Conservation (phyloP, 2,888 invertebrate genomes). For the Neoaliturus tenellus region DNA sequence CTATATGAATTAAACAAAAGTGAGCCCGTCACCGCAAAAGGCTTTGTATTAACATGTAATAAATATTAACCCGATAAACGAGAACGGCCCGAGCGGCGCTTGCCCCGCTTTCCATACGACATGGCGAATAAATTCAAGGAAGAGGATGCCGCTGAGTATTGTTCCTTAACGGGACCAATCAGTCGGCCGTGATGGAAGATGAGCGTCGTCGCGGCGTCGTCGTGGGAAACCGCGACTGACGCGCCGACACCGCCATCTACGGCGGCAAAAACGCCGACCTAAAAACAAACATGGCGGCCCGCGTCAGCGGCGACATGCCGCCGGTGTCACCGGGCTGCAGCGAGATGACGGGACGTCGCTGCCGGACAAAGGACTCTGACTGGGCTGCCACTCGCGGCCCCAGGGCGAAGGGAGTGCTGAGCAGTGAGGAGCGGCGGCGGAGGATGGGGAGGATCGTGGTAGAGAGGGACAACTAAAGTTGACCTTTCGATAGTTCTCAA, state of each 20-base stretch:
- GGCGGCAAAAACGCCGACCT: slow-evolving; percentile 34
- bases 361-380: neutral
- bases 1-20: slow-evolving; percentile 42
- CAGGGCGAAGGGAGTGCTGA: no score
- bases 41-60: slow-evolving; percentile 45
- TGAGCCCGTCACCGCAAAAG: slow-evolving; percentile 47
- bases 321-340: neutral
- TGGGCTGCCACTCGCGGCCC: neutral
- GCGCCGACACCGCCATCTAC: slow-evolving; percentile 41
- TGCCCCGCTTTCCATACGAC: slow-evolving; percentile 21
- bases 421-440: neutral
- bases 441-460: no score
- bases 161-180: slow-evolving; percentile 53
- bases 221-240: slow-evolving; percentile 50
- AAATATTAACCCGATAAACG: slow-evolving; percentile 48
- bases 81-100: slow-evolving; percentile 20
- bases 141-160: slow-evolving; percentile 39
- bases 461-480: no score
- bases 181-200: slow-evolving; percentile 51
- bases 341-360: slow-evolving; percentile 9
- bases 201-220: neutral
- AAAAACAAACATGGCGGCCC: slow-evolving; percentile 41
- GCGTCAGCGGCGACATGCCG: slow-evolving; percentile 38
- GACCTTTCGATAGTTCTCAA: no score
- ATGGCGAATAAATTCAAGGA: slow-evolving; percentile 26